Evolutionary conservation across 1,140 invertebrate genomes (phyloP), one percentile per base, ranked within the genome.

Genomic region (Dreissena rostriformis): DNA sequence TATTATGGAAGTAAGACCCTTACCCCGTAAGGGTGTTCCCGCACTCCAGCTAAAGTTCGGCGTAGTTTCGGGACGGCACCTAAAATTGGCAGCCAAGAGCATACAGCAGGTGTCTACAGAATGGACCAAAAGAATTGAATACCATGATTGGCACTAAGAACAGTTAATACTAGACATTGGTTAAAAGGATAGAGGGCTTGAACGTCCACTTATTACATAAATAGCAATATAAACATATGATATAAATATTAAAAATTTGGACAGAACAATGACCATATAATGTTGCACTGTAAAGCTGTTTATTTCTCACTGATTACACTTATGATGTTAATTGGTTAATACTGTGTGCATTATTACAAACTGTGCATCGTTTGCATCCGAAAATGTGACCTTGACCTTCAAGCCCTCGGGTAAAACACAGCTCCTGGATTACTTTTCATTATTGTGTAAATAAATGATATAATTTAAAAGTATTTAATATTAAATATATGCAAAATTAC

Each of bases 11-110:
- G 90, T 76, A 88, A 81, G 26, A 91, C 90, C 88, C 91, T 90
- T 53, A 91, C 90, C 87, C 90, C 88, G 84, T 91, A 91, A 86
- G 91, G 91, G 90, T 91, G 91, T 66, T 90, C 86, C 88, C 91
- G 84, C 76, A 91, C 86, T 82, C 88, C 89, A 52, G 89, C 88
- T 81, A 91, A 79, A 52, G 90, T 89, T 86, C 91, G 78, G 66
- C 90, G 61, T 26, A 91, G 86, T 88, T 91, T 91, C 75, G 87
- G 90, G 49, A 91, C 87, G 61, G 87, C 88, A 91, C 91, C 90
- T 91, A 88, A 81, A 91, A 90, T 77, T 53, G 65, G 51, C 75
- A 90, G 29, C 71, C 71, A 86, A 84, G 79, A 66, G 39, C 39
- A 39, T 39, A 39, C 39, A 39, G 39, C 39, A 39, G 39, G 39